Conservation (phyloP, 2,113 vertebrate genomes). For the Hydropotes inermis region DNA sequence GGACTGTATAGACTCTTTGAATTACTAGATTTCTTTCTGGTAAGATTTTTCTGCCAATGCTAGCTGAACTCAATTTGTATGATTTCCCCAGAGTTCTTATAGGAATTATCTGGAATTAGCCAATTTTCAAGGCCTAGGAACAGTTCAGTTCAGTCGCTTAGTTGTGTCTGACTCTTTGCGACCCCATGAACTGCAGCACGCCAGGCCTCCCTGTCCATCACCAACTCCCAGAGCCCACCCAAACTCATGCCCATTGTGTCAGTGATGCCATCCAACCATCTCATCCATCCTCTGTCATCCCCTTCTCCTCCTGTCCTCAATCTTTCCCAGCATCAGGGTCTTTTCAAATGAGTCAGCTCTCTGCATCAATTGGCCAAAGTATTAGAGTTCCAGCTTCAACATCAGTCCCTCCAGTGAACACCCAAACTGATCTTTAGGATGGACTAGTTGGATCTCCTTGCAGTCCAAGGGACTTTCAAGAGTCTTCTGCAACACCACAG, state of each 20-base stretch:
- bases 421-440: background rate
- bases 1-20: background rate
- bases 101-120: background rate
- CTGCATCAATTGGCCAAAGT: rapidly evolving
- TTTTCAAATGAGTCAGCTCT: background rate
- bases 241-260: background rate
- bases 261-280: background rate
- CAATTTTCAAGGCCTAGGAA: background rate
- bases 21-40: background rate
- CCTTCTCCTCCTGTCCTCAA: background rate
- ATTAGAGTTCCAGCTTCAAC: background rate
- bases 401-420: background rate
- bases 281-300: background rate
- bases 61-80: background rate
- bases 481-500: background rate
- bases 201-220: background rate
- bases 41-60: background rate
- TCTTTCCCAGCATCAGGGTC: background rate
- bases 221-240: background rate
- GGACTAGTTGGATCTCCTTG: background rate
- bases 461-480: background rate
- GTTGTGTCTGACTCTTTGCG: background rate
- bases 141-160: background rate
- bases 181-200: background rate
- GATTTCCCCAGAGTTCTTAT: background rate